Base-by-base conservation (phyloP, 2,113 vertebrate species). In the Poeciliopsis prolifica region DNA sequence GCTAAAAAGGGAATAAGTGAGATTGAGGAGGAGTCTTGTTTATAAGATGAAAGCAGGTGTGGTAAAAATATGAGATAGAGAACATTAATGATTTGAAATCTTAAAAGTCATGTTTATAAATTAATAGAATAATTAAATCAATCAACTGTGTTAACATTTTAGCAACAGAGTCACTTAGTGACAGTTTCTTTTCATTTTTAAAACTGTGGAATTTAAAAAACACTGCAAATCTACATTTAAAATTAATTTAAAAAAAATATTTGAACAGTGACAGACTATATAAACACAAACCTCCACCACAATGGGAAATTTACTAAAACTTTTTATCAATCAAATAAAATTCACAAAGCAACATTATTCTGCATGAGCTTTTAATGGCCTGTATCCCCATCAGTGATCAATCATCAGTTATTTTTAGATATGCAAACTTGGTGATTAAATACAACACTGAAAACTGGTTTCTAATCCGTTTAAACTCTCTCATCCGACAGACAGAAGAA, bases 251-350 rank as follows among this genome's bases (percentile, higher is more conserved):
- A 74, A 31, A n/a, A 73, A 70, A 60, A 72, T 73, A 11, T 29
- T 65, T 71, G 22, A 58, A 67, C 17, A 58, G 29, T 31, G 8
- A 70, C 9, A 22, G 24, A 28, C n/a, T 26, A 48, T 71, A 7
- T 29, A 58, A 15, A 68, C 17, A 19, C 28, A 65, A 61, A 65
- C 37, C 26, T 51, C 61, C 19, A n/a, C n/a, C n/a, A 62, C 63
- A 33, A 33, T 70, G 48, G 28, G 33, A 8, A 35, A n/a, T 68
- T 80, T 35, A 61, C 35, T 65, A 61, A 73, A 68, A 68, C 29
- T 67, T 63, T 40, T 10, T 30, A 9, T 48, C 14, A 48, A 28
- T 58, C 31, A 65, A 19, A 37, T 3, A 66, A 37, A 29, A 51
- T 30, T 65, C 17, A 71, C 42, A 65, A 17, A 70, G 37, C 44